phyloP scores from a whole-genome alignment of 2,888 invertebrate species.

The Noctua pronuba region DNA sequence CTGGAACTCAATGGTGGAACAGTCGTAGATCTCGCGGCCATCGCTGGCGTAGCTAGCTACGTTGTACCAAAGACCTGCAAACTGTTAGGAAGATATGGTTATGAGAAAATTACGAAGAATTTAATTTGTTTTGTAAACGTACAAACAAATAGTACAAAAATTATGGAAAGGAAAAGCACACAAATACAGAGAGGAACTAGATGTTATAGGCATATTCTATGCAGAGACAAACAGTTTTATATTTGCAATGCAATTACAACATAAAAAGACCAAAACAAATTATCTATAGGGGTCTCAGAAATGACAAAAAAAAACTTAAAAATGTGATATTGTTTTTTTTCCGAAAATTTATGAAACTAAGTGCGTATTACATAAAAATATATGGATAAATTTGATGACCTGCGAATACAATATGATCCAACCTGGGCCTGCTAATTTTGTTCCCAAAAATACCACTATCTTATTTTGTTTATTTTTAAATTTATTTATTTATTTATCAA shows the following conservation, averaged over 20 bases:
- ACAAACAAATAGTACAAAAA: no score
- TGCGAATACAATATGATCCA: background rate
- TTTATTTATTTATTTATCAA: no score
- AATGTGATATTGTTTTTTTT: background rate
- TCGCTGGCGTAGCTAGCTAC: slow-evolving; percentile 86
- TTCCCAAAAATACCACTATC: background rate
- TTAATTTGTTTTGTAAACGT: background rate
- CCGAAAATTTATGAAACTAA: background rate
- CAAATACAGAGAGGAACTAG: background rate
- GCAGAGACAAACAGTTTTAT: background rate
- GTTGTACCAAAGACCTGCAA: slow-evolving; percentile 88
- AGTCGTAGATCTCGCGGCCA: slow-evolving; percentile 82
- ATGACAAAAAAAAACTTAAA: background rate
- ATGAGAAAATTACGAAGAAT: background rate
- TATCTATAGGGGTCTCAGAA: background rate
- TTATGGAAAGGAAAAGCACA: background rate
- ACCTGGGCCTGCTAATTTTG: background rate
- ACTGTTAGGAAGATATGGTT: slow-evolving; percentile 69
- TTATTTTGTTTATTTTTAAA: no score
- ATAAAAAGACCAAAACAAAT: background rate
- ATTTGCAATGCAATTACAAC: background rate
- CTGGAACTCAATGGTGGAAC: slow-evolving; percentile 83
- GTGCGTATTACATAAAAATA: background rate
- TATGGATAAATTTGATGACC: background rate
- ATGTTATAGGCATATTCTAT: background rate